Conservation (phyloP, 2,888 invertebrate species). For the Mesochorus sp. region DNA sequence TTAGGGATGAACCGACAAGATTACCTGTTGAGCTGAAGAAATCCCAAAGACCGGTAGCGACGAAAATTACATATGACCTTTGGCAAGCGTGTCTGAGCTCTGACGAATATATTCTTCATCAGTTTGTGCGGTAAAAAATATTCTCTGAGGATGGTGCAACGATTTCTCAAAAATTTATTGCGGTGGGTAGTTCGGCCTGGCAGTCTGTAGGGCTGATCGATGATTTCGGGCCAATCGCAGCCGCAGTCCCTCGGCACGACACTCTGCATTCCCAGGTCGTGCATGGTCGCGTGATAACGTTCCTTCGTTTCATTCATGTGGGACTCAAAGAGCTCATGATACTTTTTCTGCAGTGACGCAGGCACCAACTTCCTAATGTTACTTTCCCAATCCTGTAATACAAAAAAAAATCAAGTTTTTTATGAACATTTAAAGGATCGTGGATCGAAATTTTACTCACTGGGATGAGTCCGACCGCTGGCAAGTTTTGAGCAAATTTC, state of each 20-base stretch:
- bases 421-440: background rate
- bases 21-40: conserved; percentile 79
- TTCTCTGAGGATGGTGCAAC: conserved; percentile 84
- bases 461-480: conserved; percentile 69
- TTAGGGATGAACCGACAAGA: too few species aligned
- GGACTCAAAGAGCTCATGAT: conserved; percentile 83
- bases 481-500: conserved; percentile 68
- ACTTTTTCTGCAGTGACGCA: conserved; percentile 83
- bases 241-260: conserved; percentile 85
- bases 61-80: conserved; percentile 83
- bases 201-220: conserved; percentile 84
- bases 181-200: conserved; percentile 86
- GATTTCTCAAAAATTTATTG: conserved; percentile 84
- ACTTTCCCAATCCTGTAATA: conserved; percentile 81
- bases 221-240: conserved; percentile 82
- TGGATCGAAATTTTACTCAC: conserved; percentile 63
- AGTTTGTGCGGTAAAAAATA: conserved; percentile 86
- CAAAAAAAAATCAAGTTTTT: conserved; percentile 1
- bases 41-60: conserved; percentile 82
- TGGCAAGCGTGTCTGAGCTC: conserved; percentile 84
- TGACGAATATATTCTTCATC: conserved; percentile 85
- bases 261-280: conserved; percentile 86
- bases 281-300: conserved; percentile 75
- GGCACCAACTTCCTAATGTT: conserved; percentile 85
- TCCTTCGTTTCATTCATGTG: conserved; percentile 83